Conservation (phyloP, 2,888 invertebrate genomes). For the Octodonta nipae region DNA sequence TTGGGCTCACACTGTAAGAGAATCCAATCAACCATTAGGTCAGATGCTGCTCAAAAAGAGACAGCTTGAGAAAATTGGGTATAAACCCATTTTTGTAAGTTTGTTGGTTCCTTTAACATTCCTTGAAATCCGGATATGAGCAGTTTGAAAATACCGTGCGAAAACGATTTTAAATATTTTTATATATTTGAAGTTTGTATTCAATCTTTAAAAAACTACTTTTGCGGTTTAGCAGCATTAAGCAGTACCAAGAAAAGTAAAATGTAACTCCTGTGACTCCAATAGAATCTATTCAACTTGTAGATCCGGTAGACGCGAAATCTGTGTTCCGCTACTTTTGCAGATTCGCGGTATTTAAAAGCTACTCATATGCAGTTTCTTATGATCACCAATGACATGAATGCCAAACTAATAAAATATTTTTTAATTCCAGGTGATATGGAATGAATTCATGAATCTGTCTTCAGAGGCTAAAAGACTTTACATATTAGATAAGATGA, state of each 20-base stretch:
- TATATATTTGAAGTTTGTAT: neutral
- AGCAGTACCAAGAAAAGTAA: no score
- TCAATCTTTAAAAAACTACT: no score
- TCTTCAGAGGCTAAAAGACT: conserved; percentile 5
- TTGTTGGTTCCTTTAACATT: no score
- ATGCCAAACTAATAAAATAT: no score
- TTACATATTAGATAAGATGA: neutral
- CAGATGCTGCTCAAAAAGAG: conserved; percentile 46
- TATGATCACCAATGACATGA: no score
- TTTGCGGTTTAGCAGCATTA: no score
- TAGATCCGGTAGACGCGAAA: no score
- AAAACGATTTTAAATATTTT: neutral
- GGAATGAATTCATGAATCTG: conserved; percentile 19
- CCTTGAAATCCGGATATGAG: neutral
- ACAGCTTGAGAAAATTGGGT: conserved; percentile 50
- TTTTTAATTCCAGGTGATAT: conserved; percentile 19
- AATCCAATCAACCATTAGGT: conserved; percentile 42
- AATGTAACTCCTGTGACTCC: no score
- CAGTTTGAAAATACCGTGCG: neutral
- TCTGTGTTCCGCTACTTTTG: no score
- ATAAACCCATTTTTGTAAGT: conserved; percentile 43
- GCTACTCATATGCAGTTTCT: no score
- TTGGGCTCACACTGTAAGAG: conserved; percentile 46
- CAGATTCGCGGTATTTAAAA: no score
- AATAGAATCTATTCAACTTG: no score